Base-by-base conservation (phyloP, 2,888 invertebrate species). In the Drosophila paramelanica region DNA sequence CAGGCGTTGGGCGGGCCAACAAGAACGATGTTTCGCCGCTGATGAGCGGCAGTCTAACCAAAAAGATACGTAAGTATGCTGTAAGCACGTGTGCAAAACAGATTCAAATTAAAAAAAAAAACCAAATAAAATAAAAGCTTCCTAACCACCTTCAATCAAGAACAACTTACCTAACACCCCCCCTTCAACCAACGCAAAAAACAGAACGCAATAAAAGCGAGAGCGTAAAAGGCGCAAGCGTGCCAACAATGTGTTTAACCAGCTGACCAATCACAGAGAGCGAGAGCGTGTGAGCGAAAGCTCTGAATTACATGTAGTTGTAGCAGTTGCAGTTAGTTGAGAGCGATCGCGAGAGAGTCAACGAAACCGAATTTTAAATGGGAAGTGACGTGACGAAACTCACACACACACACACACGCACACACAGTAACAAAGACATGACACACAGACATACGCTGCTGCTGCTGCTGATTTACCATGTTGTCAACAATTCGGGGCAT, bases 21-120 rank as follows among this genome's bases (percentile, higher is more conserved):
- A 91, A 91, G 82, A 89, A 90, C 50, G 92, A 92, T 77, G 89
- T 90, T 51, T 86, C 93, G 81, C 92, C 93, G 64, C 93, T 95
- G 73, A 95, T 96, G 93, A 95, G 96, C 86, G 95, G 96, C 91
- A 95, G 94, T 94, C 93, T 96, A 88, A 96, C 96, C 94, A 94
- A 96, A 92, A 95, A 96, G 94, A 96, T 96, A 95, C 96, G 97
- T 97, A 96, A 97, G 97, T 97, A 94, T 93, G 77, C 45, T 20
- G 46, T 46, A 53, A 23, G 49, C 43, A 43, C 53, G 67, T 45
- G 67, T 66, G 53, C 31, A 42, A 31, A 31, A 36, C 36, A 36
- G 13, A 36, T 13, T 5, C 23, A 23, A 23, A 23, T 23, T 23
- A 13, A 36, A 36, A 33, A 33, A 10, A 33, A 11, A 33, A 33